Evolutionary conservation across 2,113 vertebrate species (phyloP).

Genomic region (Corvus cornix): DNA sequence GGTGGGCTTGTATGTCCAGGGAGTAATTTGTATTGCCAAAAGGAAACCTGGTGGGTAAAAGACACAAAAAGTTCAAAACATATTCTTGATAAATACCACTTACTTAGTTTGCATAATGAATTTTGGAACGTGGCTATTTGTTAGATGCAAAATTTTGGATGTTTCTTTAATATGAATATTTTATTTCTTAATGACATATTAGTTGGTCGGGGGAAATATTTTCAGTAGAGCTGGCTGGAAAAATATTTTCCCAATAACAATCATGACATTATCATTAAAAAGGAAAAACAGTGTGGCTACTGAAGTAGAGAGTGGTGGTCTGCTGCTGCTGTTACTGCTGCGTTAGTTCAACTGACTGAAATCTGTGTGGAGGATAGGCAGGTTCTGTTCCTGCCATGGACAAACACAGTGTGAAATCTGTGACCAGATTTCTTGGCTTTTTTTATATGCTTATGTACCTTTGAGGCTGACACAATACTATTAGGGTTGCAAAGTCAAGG

Average conservation of each 20-base stretch:
- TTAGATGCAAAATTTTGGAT: not conserved
- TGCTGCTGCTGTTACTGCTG: not conserved
- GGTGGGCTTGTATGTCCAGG: not conserved
- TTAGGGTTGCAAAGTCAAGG: not conserved
- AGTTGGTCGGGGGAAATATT: not conserved
- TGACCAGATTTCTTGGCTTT: not conserved
- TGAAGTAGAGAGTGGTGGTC: not conserved
- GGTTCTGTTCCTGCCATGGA: not conserved
- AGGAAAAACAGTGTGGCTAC: not conserved
- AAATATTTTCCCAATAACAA: not conserved
- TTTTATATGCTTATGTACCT: not conserved
- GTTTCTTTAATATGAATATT: not conserved
- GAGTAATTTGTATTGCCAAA: not conserved
- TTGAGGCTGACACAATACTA: not conserved
- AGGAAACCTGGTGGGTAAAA: not conserved
- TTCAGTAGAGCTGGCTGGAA: not conserved
- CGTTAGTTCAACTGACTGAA: not conserved
- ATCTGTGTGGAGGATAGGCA: not conserved
- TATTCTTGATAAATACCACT: not conserved
- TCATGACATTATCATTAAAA: not conserved
- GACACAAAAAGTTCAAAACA: not conserved
- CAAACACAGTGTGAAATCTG: not conserved
- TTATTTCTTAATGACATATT: not conserved
- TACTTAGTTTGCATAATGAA: not conserved
- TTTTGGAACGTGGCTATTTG: not conserved